Conservation (phyloP, 2,888 invertebrate genomes). For the Andrena haemorrhoa region DNA sequence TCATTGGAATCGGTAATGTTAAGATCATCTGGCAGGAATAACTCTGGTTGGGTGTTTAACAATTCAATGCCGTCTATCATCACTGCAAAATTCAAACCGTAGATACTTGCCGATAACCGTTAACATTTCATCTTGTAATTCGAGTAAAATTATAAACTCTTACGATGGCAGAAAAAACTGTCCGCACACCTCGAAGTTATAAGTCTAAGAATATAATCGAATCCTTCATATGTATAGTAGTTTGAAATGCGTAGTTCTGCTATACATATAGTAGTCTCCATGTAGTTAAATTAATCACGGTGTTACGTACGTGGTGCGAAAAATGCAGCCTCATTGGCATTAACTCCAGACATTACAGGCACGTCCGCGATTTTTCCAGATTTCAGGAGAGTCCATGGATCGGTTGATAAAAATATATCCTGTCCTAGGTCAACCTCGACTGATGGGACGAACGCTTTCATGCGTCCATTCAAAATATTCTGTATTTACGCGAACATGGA, state of each 20-base stretch:
- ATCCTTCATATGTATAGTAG: too few species aligned
- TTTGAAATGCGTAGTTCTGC: too few species aligned
- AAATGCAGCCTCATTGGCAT: conserved; percentile 72
- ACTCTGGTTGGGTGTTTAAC: conserved; percentile 78
- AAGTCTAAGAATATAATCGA: too few species aligned
- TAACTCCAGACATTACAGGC: conserved; percentile 77
- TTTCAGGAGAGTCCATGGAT: conserved; percentile 81
- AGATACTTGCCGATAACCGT: background rate
- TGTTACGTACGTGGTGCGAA: conserved; percentile 67
- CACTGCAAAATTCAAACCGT: conserved; percentile 52
- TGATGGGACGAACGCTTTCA: conserved; percentile 75
- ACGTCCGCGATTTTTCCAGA: conserved; percentile 78
- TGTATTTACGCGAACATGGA: conserved; percentile 39
- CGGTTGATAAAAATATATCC: conserved; percentile 77
- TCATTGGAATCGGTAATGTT: conserved; percentile 76
- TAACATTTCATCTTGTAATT: background rate
- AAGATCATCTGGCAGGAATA: conserved; percentile 77
- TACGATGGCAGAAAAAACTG: too few species aligned
- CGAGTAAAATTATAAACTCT: too few species aligned
- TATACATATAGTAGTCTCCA: too few species aligned
- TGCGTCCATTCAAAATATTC: conserved; percentile 74
- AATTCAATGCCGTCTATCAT: conserved; percentile 71
- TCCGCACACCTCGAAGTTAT: too few species aligned
- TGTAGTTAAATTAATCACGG: background rate
- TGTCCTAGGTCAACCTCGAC: conserved; percentile 78